Evolutionary conservation across 1,140 invertebrate species (phyloP).

Genomic region (Caenorhabditis brenneri): DNA sequence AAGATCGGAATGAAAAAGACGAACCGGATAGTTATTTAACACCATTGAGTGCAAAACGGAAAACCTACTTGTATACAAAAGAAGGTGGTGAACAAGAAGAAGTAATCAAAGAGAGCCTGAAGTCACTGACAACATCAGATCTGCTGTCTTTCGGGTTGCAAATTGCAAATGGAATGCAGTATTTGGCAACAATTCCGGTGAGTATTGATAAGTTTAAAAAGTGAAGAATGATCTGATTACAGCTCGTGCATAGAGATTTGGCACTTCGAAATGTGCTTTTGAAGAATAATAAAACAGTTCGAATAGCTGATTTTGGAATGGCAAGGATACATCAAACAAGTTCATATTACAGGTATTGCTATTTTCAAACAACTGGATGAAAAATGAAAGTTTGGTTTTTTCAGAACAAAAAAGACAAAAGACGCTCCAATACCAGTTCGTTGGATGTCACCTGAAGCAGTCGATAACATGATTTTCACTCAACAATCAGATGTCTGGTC

Average conservation of each 20-base stretch:
- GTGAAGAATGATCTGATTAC: background rate
- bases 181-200: slow-evolving; percentile 40
- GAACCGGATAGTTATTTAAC: background rate
- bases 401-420: background rate
- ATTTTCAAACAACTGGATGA: no score
- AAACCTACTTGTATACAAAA: slow-evolving; percentile 5
- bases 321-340: background rate
- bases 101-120: background rate
- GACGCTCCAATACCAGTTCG: background rate
- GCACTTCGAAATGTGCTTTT: background rate
- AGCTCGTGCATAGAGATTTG: background rate
- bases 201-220: background rate
- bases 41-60: background rate
- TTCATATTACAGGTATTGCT: background rate
- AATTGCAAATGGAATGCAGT: slow-evolving; percentile 54
- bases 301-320: slow-evolving; percentile 18
- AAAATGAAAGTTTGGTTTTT: no score
- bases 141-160: slow-evolving; percentile 49
- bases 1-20: background rate
- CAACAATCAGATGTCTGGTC: slow-evolving; percentile 19
- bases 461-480: background rate
- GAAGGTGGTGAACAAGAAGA: slow-evolving; percentile 6
- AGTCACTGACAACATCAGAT: slow-evolving; percentile 42
- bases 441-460: slow-evolving; percentile 8
- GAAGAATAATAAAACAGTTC: background rate